Conservation (phyloP, 2,113 vertebrate genomes). For the Psilopsiagon aurifrons region DNA sequence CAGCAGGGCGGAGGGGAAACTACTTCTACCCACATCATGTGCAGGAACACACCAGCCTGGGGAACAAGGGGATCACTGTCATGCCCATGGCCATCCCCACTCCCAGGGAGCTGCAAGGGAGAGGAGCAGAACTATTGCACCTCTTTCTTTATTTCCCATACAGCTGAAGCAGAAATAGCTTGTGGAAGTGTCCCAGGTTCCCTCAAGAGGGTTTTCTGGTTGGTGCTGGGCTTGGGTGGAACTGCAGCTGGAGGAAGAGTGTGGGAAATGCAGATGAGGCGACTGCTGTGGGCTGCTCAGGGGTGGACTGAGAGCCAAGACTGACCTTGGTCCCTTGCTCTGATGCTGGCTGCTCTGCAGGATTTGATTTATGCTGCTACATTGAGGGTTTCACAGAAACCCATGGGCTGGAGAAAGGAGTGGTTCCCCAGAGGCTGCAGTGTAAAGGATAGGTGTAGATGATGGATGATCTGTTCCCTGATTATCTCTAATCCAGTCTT, state of each 20-base stretch:
- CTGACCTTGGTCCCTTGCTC: neutral
- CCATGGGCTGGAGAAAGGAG: neutral
- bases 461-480: neutral
- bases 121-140: neutral
- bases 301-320: accelerated
- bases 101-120: neutral
- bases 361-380: neutral
- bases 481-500: neutral
- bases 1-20: neutral
- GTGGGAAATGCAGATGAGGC: neutral
- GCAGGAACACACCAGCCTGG: neutral
- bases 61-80: neutral
- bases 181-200: neutral
- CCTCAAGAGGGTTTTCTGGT: neutral
- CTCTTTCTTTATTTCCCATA: neutral
- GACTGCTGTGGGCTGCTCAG: neutral
- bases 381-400: neutral
- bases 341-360: neutral
- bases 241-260: neutral
- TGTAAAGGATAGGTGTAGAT: neutral
- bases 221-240: neutral
- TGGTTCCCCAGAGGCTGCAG: neutral
- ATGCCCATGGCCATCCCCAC: accelerated
- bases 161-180: neutral
- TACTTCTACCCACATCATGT: neutral